Evolutionary conservation across 2,797 vertebrate genomes (phyloP), one percentile per base, ranked within the genome.

Genomic region (Falco rusticolus): DNA sequence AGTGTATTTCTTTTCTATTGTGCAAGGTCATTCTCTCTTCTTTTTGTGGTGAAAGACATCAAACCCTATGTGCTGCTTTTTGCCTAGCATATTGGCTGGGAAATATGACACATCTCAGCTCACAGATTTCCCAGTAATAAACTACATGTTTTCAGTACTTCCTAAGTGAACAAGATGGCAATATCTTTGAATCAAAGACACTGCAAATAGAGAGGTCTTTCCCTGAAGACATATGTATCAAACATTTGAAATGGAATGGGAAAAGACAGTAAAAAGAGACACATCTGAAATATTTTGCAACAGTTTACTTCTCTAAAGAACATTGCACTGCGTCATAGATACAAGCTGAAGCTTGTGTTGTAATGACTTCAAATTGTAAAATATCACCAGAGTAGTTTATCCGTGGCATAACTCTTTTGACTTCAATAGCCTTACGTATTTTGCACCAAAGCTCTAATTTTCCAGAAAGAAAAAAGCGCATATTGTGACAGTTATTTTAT

Each of bases 181-280:
- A 57, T 87, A 87, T 66, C 75, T 93, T 83, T 90, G 86, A 94
- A 87, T 96, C 33, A 74, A 93, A 95, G 81, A 33, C 70, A 47
- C 17, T 54, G 71, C 33, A 90, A 72, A 75, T 18, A 71, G 47
- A 84, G 84, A 63, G 56, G 56, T 50, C 64, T 71, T 87, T 87
- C 88, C 93, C 90, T 87, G 57, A 77, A 90, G 92, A 85, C 16
- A 16, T 34, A 34, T 1, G 4, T 68, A 80, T 90, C 78, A 93
- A 82, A 74, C 71, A 47, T 90, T 92, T 89, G 71, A 93, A 95
- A 94, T 26, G 25, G 60, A 93, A 92, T 74, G 24, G 56, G 56
- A 95, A 80, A 84, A 79, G 90, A 80, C 81, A 82, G 53, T 70
- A 79, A 89, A 87, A 82, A 74, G 51, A 57, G 48, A 94, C 86